phyloP scores from a whole-genome alignment of 2,888 invertebrate species.

The Tenthredo amoena region DNA sequence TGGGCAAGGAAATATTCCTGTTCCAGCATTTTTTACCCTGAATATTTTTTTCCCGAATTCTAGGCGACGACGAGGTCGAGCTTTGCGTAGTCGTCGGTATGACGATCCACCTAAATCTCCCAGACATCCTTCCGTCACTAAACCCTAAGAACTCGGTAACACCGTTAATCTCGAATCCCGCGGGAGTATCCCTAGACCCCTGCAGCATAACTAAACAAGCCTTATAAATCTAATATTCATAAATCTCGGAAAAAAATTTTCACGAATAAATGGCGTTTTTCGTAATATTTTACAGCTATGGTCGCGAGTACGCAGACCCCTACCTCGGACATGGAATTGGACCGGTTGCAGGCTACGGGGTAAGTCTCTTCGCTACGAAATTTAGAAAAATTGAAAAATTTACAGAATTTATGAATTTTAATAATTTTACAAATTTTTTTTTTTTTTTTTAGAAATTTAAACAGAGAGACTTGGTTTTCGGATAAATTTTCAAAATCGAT shows the following conservation, averaged over 20 bases:
- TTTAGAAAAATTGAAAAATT: not conserved
- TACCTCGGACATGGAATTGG: constrained; percentile 97
- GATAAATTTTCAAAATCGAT: no score
- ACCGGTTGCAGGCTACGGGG: constrained; percentile 98
- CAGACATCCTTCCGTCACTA: constrained; percentile 62
- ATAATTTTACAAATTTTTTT: not conserved
- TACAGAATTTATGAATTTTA: not conserved
- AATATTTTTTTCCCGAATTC: constrained; percentile 50
- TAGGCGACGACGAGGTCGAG: constrained; percentile 68
- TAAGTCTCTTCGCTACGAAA: constrained; percentile 79
- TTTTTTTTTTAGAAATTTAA: no score
- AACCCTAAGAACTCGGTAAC: constrained; percentile 60
- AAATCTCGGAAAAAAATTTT: not conserved
- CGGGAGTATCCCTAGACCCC: constrained; percentile 16
- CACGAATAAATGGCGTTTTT: not conserved
- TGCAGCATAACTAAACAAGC: constrained; percentile 14
- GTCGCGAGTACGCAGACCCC: constrained; percentile 95
- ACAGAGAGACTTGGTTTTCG: no score
- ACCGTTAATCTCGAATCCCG: constrained; percentile 55
- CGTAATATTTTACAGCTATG: constrained; percentile 84
- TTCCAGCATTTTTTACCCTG: constrained; percentile 66
- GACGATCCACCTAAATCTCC: constrained; percentile 60
- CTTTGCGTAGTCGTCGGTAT: constrained; percentile 72
- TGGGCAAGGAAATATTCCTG: constrained; percentile 57
- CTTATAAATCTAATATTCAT: not conserved